Evolutionary conservation across 2,113 vertebrate genomes (phyloP), one percentile per base, ranked within the genome.

Genomic region (Sorex araneus): DNA sequence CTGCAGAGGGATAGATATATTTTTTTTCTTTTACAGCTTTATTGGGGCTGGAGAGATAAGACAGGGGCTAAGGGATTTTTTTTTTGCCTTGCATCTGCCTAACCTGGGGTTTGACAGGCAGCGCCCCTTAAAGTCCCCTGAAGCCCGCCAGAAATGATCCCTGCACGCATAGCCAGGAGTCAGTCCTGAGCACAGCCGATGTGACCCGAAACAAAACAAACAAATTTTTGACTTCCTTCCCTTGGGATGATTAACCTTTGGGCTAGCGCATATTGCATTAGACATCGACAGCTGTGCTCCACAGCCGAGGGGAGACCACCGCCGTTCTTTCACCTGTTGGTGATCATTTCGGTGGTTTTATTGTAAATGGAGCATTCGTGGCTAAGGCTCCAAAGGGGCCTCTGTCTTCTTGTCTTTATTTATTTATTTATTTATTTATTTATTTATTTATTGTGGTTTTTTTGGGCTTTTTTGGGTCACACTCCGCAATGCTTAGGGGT

Each of bases 281-380:
- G 18, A 1, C 23, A 2, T 78, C 34, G 11, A 3, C 66, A 16
- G 15, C 16, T 8, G 21, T 70, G 2, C 6, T 54, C 75, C 16
- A 0, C 4, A 12, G 30, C 18, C 8, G 1, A 1, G n/a, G 23
- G 0, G 57, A 63, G 73, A n/a, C 36, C 23, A 21, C 34, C 2
- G 9, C 28, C 50, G 19, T 28, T 40, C 15, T 1, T 34, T 45
- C 9, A 3, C 28, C 10, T 47, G 30, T 45, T 12, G 23, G 32
- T 63, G 32, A 50, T 8, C 21, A 12, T 45, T n/a, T 9, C 50
- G 30, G 16, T 23, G 27, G 34, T 84, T 90, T 63, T 19, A 3
- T 77, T 57, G 64, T n/a, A 45, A 16, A 32, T 34, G 5, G 32
- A n/a, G 64, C 71, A 36, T 10, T 60, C 50, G 60, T 76, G 25